phyloP scores from a whole-genome alignment of 2,797 vertebrate genomes.

The Thalassophryne amazonica region DNA sequence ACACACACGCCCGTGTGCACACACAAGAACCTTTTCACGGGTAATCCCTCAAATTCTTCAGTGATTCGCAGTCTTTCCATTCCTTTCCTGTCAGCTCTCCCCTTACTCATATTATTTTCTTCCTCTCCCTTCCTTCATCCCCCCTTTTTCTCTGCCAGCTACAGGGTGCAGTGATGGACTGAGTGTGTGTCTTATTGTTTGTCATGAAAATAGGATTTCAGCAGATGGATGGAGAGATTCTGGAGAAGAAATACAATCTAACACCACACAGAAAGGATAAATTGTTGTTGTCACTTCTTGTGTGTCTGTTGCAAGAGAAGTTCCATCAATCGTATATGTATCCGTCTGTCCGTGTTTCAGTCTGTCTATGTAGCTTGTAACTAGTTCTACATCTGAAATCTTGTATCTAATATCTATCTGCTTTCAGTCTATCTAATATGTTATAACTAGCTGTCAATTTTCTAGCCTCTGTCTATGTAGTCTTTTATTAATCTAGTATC shows the following conservation, averaged over 20 bases:
- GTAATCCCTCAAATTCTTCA: constrained; percentile 45
- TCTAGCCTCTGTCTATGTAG: no score
- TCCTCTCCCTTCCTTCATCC: constrained; percentile 7
- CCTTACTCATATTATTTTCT: constrained; percentile 39
- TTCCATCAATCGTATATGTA: constrained; percentile 1
- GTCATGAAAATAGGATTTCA: constrained; percentile 74
- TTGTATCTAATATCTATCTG: no score
- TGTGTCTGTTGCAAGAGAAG: not conserved
- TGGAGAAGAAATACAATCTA: constrained; percentile 63
- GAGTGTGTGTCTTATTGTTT: constrained; percentile 69
- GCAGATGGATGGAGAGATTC: constrained; percentile 69
- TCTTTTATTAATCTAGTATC: no score
- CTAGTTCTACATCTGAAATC: no score
- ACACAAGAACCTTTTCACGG: constrained; percentile 7
- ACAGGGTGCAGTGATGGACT: constrained; percentile 59
- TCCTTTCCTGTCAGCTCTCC: constrained; percentile 41
- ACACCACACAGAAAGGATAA: constrained; percentile 55
- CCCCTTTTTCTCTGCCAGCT: constrained; percentile 35
- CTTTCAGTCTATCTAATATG: no score
- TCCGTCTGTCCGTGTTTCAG: not conserved
- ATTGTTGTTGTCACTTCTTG: constrained; percentile 54
- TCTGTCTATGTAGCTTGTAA: not conserved
- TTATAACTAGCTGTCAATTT: no score
- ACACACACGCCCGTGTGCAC: constrained; percentile 2
- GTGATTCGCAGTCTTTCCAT: constrained; percentile 45